Percentiles rank a stretch among this genome's conserved stretches.
These are phyloP conservation scores for Zeugodacus cucurbitae DNA, from an alignment of 1,140 invertebrate species.

Conservation along the genomic window DNA sequence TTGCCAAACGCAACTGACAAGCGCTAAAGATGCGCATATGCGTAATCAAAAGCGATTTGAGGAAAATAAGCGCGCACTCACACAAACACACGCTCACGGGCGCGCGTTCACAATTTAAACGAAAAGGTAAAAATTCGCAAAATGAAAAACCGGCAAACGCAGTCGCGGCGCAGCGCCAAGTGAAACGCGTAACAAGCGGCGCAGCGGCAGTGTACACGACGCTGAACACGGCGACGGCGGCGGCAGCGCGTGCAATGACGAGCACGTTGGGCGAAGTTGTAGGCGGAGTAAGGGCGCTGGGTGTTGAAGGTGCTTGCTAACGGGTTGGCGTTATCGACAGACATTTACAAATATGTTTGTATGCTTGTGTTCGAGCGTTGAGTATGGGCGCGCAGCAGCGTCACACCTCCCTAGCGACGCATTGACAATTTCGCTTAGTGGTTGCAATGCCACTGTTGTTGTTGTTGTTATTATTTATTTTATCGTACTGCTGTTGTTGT, in stretches of 20 bases:
- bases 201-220: background rate
- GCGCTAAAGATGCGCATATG: background rate
- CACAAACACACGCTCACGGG: background rate
- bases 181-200: background rate
- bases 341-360: background rate
- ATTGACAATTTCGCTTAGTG: background rate
- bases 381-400: background rate
- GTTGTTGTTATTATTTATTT: background rate
- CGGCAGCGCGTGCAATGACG: background rate
- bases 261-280: background rate
- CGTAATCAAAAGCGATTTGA: background rate
- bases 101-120: background rate
- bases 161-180: background rate
- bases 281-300: background rate
- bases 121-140: constrained; percentile 17
- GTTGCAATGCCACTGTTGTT: background rate
- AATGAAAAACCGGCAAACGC: background rate
- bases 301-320: background rate
- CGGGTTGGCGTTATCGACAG: background rate
- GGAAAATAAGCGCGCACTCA: background rate
- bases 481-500: background rate
- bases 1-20: background rate
- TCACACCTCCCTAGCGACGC: background rate
- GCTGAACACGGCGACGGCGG: no score
- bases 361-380: background rate